phyloP scores from a whole-genome alignment of 2,113 vertebrate genomes.

The Boulengeromyrus knoepffleri region DNA sequence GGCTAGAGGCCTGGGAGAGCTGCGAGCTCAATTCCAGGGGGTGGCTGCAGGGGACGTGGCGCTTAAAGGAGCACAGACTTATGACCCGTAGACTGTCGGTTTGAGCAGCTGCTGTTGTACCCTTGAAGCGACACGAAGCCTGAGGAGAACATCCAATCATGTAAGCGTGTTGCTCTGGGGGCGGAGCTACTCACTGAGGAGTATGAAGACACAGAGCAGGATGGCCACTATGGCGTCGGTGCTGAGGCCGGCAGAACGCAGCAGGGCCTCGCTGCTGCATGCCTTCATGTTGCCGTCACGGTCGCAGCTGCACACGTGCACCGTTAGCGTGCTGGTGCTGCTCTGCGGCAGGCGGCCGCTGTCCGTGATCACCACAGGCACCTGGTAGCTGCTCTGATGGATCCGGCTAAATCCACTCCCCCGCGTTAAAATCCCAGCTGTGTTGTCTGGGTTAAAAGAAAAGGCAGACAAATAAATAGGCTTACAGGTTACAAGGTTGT shows the following conservation, averaged over 20 bases:
- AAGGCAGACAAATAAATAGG: not conserved
- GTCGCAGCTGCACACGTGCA: slow-evolving; percentile 89
- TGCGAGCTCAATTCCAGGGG: not conserved
- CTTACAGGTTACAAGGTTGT: not conserved
- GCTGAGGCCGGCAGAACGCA: slow-evolving; percentile 84
- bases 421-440: slow-evolving; percentile 80
- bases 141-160: not conserved
- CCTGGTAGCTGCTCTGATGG: slow-evolving; percentile 76
- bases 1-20: not conserved
- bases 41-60: not conserved
- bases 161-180: not conserved
- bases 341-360: slow-evolving; percentile 80
- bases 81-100: not conserved
- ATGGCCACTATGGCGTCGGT: slow-evolving; percentile 91
- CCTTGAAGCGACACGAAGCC: not conserved
- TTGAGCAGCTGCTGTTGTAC: not conserved
- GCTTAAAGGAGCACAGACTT: not conserved
- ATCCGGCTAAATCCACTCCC: slow-evolving; percentile 78
- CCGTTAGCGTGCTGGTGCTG: slow-evolving; percentile 86
- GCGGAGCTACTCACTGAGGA: slow-evolving; percentile 74
- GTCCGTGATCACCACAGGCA: slow-evolving; percentile 88
- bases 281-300: slow-evolving; percentile 86
- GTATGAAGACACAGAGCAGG: slow-evolving; percentile 85
- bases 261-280: slow-evolving; percentile 82
- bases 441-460: slow-evolving; percentile 76